A percentile compares a stretch with the other conserved stretches of the same genome.
Conservation (phyloP, 2,888 invertebrate species). For the Teinopalpus imperialis region DNA sequence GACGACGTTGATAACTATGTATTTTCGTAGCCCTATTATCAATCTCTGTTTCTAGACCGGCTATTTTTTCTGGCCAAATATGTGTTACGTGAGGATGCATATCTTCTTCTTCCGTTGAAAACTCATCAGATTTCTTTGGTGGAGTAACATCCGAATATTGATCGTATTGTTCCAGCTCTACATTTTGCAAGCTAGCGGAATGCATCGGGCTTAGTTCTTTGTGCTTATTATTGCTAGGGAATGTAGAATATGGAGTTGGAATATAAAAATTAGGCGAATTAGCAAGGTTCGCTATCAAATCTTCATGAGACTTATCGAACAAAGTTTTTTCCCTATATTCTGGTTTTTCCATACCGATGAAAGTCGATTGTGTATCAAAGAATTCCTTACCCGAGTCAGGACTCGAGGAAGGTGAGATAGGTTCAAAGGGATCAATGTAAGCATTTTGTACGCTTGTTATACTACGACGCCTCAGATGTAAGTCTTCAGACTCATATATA, state of each 20-base stretch:
- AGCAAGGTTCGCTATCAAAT: conserved; percentile 78
- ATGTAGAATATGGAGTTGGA: conserved; percentile 83
- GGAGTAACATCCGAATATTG: conserved; percentile 62
- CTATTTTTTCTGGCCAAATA: conserved; percentile 81
- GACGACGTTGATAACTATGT: conserved; percentile 81
- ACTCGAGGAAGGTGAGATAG: conserved; percentile 83
- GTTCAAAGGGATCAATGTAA: conserved; percentile 70
- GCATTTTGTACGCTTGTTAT: conserved; percentile 61
- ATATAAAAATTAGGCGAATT: conserved; percentile 76
- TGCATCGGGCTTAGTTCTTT: conserved; percentile 83
- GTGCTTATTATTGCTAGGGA: conserved; percentile 82
- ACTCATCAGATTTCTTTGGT: conserved; percentile 65
- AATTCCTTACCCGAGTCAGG: conserved; percentile 85
- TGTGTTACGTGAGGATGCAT: conserved; percentile 72
- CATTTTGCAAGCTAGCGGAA: conserved; percentile 86
- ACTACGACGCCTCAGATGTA: conserved; percentile 55
- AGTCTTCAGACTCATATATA: conserved; percentile 65
- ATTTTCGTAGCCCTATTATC: conserved; percentile 71
- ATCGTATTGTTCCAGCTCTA: conserved; percentile 84
- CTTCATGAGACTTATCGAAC: conserved; percentile 82
- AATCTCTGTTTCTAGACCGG: conserved; percentile 76
- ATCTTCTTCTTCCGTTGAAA: conserved; percentile 79
- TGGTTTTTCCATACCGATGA: conserved; percentile 68
- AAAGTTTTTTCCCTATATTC: conserved; percentile 77
- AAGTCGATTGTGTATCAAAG: conserved; percentile 78